Base-by-base conservation (phyloP, 2,797 vertebrate genomes). In the Danio jaintianensis region DNA sequence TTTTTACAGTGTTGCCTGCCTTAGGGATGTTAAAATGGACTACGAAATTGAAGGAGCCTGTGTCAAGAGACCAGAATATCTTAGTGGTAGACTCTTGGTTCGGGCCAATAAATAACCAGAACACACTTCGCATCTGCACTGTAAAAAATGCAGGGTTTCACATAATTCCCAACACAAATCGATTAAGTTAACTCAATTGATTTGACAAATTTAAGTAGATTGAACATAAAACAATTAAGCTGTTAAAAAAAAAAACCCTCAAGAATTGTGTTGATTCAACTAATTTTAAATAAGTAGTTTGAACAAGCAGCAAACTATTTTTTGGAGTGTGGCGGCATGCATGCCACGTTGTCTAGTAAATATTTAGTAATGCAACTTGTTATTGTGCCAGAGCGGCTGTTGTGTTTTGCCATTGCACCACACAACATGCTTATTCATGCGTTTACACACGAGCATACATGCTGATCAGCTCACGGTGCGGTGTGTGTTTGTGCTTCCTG, bases 401-500 rank as follows among this genome's bases (percentile, higher is more conserved):
- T 48, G 16, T 52, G 29, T 52, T 66, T 67, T 48, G 43, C 2
- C 0, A 3, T 53, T 70, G 45, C 75, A 40, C 18, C 40, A 22
- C 16, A 70, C 13, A 29, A 0, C 76, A 68, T 10, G 7, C 20
- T 38, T 9, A 67, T 53, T 18, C n/a, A 29, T 52, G 18, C 5
- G 0, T 40, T 20, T 52, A 42, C 16, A 50, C 58, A 7, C 10
- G 0, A 22, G 8, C 29, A 78, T 74, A 64, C 18, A 45, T 11
- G 13, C 7, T 22, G 29, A 47, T 56, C n/a, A 0, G 22, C n/a
- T 55, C 29, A 11, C 29, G 8, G 50, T 72, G 68, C 61, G 74
- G 56, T 69, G 36, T 58, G 22, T 50, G 12, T 29, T 77, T 53
- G 70, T 62, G 66, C 29, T 64, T 55, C 73, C 20, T 70, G 50